Percentiles rank a stretch among this genome's conserved stretches.
These are phyloP conservation scores for Heliconius eleuchia DNA, from an alignment of 1,140 invertebrate genomes.

Conservation along the genomic window DNA sequence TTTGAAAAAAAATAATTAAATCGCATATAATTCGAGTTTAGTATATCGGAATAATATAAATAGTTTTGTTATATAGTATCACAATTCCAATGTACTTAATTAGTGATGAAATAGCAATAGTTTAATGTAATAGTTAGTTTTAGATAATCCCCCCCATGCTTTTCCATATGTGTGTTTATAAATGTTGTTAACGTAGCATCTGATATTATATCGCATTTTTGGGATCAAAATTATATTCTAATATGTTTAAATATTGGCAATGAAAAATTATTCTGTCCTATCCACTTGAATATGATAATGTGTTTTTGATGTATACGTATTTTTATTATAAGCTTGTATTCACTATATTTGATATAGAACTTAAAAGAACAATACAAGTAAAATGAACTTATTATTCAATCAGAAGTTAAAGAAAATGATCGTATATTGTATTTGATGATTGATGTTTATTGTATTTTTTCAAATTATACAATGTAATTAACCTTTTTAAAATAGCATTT, in stretches of 20 bases:
- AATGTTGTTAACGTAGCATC: slow-evolving; percentile 26
- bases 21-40: slow-evolving; percentile 2
- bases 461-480: no score
- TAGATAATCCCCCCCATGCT: slow-evolving; percentile 40
- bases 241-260: slow-evolving; percentile 46
- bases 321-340: background rate
- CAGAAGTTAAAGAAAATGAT: no score
- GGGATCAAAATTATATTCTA: slow-evolving; percentile 68
- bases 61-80: slow-evolving; percentile 35
- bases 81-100: slow-evolving; percentile 65
- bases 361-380: no score
- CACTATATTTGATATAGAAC: background rate
- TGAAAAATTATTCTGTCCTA: slow-evolving; percentile 40
- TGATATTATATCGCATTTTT: slow-evolving; percentile 51
- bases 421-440: no score
- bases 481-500: no score
- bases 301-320: background rate
- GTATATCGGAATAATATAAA: slow-evolving; percentile 18
- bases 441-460: background rate
- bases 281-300: slow-evolving; percentile 33
- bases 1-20: background rate
- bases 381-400: no score
- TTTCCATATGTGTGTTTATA: slow-evolving; percentile 42
- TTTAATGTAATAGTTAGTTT: slow-evolving; percentile 51
- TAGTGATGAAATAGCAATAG: slow-evolving; percentile 60